Percentiles rank a stretch among this genome's conserved stretches.
These are phyloP conservation scores for Polyergus mexicanus DNA, from an alignment of 1,140 invertebrate species.

Conservation along the genomic window DNA sequence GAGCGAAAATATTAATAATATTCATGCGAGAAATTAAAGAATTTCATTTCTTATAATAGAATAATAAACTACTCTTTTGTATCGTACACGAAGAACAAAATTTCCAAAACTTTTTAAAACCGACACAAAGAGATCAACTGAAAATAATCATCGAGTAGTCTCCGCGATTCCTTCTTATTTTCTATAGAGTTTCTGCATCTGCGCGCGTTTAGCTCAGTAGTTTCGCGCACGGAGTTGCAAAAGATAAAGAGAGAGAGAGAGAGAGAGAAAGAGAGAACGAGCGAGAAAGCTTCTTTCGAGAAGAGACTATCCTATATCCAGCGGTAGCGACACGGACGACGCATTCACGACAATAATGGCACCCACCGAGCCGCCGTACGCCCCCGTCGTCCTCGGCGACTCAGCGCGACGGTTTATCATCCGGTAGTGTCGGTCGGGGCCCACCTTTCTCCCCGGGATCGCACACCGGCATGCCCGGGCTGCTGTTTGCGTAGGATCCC, in stretches of 20 bases:
- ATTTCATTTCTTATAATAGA: neutral
- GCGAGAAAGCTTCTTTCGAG: slow-evolving; percentile 2
- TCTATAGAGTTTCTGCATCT: slow-evolving; percentile 25
- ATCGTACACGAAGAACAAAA: neutral
- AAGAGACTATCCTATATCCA: slow-evolving; percentile 14
- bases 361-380: neutral
- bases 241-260: neutral
- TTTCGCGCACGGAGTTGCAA: neutral
- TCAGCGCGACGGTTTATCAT: slow-evolving; percentile 61
- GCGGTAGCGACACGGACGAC: slow-evolving; percentile 6
- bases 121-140: slow-evolving; percentile 12
- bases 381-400: slow-evolving; percentile 10
- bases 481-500: slow-evolving; percentile 62
- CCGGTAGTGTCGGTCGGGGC: slow-evolving; percentile 43
- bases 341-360: slow-evolving; percentile 54
- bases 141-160: neutral
- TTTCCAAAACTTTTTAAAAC: neutral
- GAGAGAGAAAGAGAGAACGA: neutral
- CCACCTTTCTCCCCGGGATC: slow-evolving; percentile 62
- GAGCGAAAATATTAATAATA: neutral
- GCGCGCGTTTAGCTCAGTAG: slow-evolving; percentile 1
- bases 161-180: neutral
- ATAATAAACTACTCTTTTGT: neutral
- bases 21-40: neutral
- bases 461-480: slow-evolving; percentile 42